Conservation (phyloP, 1,140 invertebrate species). For the Drosophila persimilis region DNA sequence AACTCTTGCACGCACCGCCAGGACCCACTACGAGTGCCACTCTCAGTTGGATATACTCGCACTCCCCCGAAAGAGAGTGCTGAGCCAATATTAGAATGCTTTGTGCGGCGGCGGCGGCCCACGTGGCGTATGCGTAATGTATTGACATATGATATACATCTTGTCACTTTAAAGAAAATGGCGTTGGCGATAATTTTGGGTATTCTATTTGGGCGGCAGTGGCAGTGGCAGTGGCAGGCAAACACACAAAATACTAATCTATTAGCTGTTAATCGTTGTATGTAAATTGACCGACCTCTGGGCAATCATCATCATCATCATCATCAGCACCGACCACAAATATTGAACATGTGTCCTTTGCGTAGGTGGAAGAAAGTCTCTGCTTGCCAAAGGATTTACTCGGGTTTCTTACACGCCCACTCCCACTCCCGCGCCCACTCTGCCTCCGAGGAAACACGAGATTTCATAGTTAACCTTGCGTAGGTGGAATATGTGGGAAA, state of each 20-base stretch:
- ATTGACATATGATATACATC: slow-evolving; percentile 59
- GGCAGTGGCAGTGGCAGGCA: slow-evolving; percentile 9
- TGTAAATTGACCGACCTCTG: slow-evolving; percentile 67
- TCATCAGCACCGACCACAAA: slow-evolving; percentile 39
- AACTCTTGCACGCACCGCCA: slow-evolving; percentile 51
- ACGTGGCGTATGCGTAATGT: slow-evolving; percentile 52
- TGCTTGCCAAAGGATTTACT: slow-evolving; percentile 21
- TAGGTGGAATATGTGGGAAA: background rate
- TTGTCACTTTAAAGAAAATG: slow-evolving; percentile 36
- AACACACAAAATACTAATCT: slow-evolving; percentile 68
- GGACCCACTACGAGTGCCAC: slow-evolving; percentile 44
- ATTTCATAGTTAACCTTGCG: slow-evolving; percentile 9
- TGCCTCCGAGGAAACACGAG: background rate
- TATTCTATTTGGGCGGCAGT: slow-evolving; percentile 2
- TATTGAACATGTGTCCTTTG: slow-evolving; percentile 53
- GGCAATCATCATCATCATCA: slow-evolving; percentile 43
- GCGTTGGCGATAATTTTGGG: slow-evolving; percentile 26
- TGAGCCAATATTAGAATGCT: background rate
- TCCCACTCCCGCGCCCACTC: too few species aligned
- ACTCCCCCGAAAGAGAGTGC: background rate
- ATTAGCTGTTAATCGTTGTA: slow-evolving; percentile 78
- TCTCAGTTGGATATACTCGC: slow-evolving; percentile 26
- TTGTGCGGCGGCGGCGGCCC: background rate
- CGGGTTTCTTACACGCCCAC: background rate
- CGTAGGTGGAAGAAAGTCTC: slow-evolving; percentile 28